These are phyloP conservation scores for Porites australiensis DNA, from an alignment of 64 coral and sea anemone genomes.

Conservation along the genomic window DNA sequence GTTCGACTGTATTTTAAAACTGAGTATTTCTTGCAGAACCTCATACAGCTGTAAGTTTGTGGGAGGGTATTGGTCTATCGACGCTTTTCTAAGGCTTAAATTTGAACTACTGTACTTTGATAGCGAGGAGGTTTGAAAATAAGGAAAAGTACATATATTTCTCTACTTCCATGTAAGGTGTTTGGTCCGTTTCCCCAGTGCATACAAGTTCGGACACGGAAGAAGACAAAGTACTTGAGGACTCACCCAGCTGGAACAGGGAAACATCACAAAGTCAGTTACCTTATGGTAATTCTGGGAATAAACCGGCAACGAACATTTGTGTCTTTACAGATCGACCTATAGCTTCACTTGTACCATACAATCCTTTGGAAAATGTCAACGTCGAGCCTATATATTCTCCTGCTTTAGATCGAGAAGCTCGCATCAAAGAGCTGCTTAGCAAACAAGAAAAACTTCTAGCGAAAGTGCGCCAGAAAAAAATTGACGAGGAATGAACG, in stretches of 20 bases:
- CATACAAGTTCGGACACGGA: not conserved
- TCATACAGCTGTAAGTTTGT: too few relatives aligned
- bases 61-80: too few relatives aligned
- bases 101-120: too few relatives aligned
- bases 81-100: too few relatives aligned
- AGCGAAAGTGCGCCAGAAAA: not conserved
- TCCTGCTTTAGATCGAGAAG: conserved; percentile 16
- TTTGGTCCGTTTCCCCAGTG: conserved; percentile 24
- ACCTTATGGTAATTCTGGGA: not conserved
- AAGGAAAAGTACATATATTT: not conserved
- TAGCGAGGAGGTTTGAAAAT: too few relatives aligned
- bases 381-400: not conserved
- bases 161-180: conserved; percentile 1
- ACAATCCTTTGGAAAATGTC: not conserved
- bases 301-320: not conserved
- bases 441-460: conserved; percentile 35
- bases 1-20: too few relatives aligned
- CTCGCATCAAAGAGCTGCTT: conserved; percentile 30
- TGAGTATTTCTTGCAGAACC: too few relatives aligned
- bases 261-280: not conserved
- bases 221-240: not conserved
- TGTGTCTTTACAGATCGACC: not conserved
- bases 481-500: not conserved
- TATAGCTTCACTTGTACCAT: not conserved
- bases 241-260: not conserved